Conservation (phyloP, 2,888 invertebrate species). For the Epinotia bilunana region DNA sequence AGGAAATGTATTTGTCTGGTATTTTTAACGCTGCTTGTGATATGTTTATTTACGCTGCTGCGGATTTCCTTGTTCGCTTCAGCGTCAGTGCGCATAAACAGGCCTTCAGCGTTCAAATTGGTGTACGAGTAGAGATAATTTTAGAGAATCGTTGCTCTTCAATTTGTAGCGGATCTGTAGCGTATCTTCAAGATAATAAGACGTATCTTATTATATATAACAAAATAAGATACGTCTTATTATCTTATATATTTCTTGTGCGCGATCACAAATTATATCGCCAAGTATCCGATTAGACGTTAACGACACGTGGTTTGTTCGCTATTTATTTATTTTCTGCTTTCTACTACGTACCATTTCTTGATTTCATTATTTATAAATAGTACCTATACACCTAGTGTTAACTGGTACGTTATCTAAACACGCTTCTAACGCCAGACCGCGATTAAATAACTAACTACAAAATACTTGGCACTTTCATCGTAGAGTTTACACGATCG, state of each 20-base stretch:
- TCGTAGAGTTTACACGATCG: constrained; percentile 44
- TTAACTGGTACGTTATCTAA: constrained; percentile 36
- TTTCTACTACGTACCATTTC: constrained; percentile 4
- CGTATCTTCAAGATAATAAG: no score
- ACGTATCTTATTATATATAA: no score
- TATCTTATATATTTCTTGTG: background rate
- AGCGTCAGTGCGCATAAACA: constrained; percentile 3
- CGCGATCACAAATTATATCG: constrained; percentile 36
- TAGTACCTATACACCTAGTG: background rate
- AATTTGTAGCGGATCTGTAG: no score
- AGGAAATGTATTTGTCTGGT: constrained; percentile 42
- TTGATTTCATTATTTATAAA: constrained; percentile 33
- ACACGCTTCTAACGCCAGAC: constrained; percentile 47
- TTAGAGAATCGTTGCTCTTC: background rate
- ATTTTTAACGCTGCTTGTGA: constrained; percentile 11
- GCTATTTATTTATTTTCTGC: constrained; percentile 10
- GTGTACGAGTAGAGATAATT: background rate
- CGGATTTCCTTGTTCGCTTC: constrained; percentile 8
- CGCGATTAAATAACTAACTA: constrained; percentile 48
- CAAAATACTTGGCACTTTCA: constrained; percentile 48
- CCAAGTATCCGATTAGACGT: constrained; percentile 46
- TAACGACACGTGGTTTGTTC: constrained; percentile 51
- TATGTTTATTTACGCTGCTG: background rate
- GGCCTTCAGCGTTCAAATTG: background rate
- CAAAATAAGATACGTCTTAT: no score